Percentiles rank a stretch among this genome's conserved stretches.
Conservation (phyloP, 2,113 vertebrate genomes). For the Lophotis ruficrista region DNA sequence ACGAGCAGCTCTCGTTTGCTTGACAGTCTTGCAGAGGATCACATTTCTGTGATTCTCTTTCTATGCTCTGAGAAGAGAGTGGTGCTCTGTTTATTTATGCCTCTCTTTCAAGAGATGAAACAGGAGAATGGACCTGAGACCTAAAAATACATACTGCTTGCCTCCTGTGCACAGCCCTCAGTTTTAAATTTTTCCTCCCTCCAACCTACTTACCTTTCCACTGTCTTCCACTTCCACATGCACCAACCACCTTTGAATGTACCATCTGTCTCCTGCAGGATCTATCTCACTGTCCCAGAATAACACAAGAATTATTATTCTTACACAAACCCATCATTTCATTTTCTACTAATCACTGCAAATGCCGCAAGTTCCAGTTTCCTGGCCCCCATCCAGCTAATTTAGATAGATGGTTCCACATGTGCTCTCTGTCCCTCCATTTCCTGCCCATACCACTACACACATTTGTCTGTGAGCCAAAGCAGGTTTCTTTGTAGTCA, state of each 20-base stretch:
- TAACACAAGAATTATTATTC: neutral
- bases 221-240: neutral
- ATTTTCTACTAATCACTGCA: slow-evolving; percentile 14
- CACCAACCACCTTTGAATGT: neutral
- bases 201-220: neutral
- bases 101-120: slow-evolving; percentile 26
- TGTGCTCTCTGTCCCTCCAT: slow-evolving; percentile 51
- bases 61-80: neutral
- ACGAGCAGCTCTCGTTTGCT: neutral
- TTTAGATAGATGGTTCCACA: slow-evolving; percentile 55
- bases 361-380: slow-evolving; percentile 19
- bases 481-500: slow-evolving; percentile 9
- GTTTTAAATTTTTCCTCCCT: neutral
- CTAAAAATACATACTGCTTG: slow-evolving; percentile 10
- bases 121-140: neutral
- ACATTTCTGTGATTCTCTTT: neutral
- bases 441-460: slow-evolving; percentile 4
- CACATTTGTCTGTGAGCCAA: slow-evolving; percentile 32
- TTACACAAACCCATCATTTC: slow-evolving; percentile 13
- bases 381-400: slow-evolving; percentile 49
- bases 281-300: neutral
- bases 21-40: neutral
- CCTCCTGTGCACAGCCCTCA: neutral
- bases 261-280: neutral
- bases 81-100: neutral